These are phyloP conservation scores for Natrix natrix DNA, from an alignment of 2,797 vertebrate species.

Conservation along the genomic window DNA sequence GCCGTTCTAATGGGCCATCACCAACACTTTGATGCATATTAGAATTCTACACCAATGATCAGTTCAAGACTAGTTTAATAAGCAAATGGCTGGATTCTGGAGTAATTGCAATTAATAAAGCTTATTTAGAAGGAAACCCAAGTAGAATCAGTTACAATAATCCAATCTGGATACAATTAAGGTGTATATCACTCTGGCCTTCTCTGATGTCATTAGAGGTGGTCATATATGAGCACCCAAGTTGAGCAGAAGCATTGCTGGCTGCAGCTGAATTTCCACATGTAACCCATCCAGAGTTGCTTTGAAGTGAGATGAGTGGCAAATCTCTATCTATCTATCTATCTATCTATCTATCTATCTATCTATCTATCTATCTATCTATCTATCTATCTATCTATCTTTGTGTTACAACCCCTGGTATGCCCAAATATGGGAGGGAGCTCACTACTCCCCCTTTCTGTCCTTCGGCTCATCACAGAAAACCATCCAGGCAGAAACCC, in stretches of 20 bases:
- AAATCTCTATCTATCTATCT: not conserved
- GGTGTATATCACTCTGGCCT: not conserved
- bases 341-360: too few relatives aligned
- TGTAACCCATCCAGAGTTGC: not conserved
- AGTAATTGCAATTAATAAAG: not conserved
- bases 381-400: too few relatives aligned
- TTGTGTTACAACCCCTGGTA: too few relatives aligned
- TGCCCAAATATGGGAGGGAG: too few relatives aligned
- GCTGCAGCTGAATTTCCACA: not conserved
- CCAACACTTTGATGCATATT: not conserved
- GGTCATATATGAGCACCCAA: not conserved
- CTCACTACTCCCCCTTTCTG: too few relatives aligned
- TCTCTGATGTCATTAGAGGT: not conserved
- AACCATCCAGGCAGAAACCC: too few relatives aligned
- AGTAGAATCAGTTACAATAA: not conserved
- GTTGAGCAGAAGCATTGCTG: not conserved
- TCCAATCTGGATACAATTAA: not conserved
- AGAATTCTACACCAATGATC: not conserved
- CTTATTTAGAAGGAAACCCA: not conserved
- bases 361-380: too few relatives aligned
- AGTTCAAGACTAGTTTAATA: not conserved
- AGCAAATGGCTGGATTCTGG: not conserved
- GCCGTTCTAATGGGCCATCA: not conserved
- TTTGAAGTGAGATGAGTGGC: not conserved
- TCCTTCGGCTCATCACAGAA: too few relatives aligned